Evolutionary conservation across 2,113 vertebrate species (phyloP).

Genomic region (Trogon surrucura): DNA sequence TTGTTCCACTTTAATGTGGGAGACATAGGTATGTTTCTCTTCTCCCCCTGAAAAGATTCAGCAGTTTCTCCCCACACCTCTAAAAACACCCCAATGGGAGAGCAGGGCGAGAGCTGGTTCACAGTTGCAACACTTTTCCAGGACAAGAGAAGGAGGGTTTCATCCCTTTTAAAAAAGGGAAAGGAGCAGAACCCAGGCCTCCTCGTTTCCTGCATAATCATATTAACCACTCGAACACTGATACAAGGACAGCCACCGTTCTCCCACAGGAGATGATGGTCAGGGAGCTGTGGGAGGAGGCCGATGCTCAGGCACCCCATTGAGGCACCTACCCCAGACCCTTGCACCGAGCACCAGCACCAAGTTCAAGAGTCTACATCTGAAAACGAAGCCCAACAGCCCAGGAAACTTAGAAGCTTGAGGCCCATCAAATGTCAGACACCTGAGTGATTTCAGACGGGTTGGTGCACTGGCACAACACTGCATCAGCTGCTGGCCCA

Average conservation of each 20-base stretch:
- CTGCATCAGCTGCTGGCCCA: background rate
- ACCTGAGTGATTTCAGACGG: background rate
- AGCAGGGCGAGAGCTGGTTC: background rate
- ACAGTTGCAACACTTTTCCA: background rate
- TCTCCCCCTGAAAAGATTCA: background rate
- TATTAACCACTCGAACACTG: background rate
- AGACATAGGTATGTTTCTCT: background rate
- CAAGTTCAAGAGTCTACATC: background rate
- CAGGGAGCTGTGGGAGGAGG: background rate
- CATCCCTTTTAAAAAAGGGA: background rate
- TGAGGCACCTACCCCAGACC: background rate
- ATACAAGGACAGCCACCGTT: background rate
- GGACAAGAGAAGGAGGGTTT: background rate
- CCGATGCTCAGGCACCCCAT: accelerated
- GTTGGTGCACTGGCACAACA: background rate
- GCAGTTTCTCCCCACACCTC: background rate
- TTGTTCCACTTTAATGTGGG: background rate
- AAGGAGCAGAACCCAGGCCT: background rate
- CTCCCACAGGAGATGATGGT: background rate
- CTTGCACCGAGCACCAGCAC: background rate
- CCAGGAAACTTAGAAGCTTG: background rate
- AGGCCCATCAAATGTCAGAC: background rate
- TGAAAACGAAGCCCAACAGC: background rate
- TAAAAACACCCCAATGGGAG: background rate
- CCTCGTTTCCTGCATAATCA: background rate